phyloP scores from a whole-genome alignment of 2,888 invertebrate species.

The Callosobruchus maculatus region DNA sequence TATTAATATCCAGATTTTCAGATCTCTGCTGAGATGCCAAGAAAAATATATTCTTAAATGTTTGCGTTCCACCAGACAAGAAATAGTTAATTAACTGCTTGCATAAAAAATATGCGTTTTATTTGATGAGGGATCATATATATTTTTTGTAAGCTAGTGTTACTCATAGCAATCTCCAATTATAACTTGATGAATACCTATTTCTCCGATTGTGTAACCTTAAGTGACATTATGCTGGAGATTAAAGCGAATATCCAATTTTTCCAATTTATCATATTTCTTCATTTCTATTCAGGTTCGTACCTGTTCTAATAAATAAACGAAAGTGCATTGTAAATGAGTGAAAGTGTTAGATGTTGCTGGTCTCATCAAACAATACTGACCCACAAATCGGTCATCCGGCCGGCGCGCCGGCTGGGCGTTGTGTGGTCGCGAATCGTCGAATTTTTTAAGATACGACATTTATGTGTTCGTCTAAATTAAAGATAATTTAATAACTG shows the following conservation, averaged over 20 bases:
- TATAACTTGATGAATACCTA: neutral
- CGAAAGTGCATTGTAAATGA: slow-evolving; percentile 8
- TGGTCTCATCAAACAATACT: neutral
- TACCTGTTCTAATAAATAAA: slow-evolving; percentile 1
- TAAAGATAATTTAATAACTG: too few relatives aligned
- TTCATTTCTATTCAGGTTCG: neutral
- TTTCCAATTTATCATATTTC: neutral
- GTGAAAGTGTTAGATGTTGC: slow-evolving; percentile 7
- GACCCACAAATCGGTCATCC: neutral
- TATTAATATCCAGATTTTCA: too few relatives aligned
- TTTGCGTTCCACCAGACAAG: too few relatives aligned
- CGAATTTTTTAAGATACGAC: too few relatives aligned
- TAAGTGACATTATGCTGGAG: neutral
- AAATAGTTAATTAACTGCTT: too few relatives aligned
- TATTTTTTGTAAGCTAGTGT: too few relatives aligned
- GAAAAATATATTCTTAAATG: too few relatives aligned
- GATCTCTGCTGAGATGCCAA: too few relatives aligned
- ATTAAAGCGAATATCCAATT: neutral
- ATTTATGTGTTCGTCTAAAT: too few relatives aligned
- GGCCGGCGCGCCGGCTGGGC: too few relatives aligned
- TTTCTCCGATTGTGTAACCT: neutral
- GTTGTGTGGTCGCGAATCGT: neutral
- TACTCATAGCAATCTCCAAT: neutral
- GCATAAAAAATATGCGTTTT: too few relatives aligned
- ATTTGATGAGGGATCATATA: too few relatives aligned